Evolutionary conservation across 92 coral and sea anemone species (phyloP), one percentile per base, ranked within the genome.

Genomic region (Heteractis magnifica): DNA sequence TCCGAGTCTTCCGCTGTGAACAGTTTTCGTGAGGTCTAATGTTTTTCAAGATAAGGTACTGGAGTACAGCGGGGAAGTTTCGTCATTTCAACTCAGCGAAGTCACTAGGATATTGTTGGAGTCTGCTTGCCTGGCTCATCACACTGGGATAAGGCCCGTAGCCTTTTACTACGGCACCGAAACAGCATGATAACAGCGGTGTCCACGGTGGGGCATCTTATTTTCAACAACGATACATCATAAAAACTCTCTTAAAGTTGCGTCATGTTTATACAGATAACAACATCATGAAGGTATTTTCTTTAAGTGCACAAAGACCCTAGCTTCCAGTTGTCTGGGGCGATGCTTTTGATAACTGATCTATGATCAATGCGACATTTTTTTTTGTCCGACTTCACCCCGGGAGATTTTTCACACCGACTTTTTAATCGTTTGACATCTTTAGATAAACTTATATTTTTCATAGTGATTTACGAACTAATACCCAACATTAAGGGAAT

Each of bases 391-490:
- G 21, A 10, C 49, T 68, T 68, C 73, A 68, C 48, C 26, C 73
- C 73, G 48, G 73, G 73, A 68, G 73, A 10, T 68, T 68, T 23
- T 26, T 68, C 73, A 68, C 48, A 68, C 71, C 73, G 56, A 50
- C 58, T 64, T 62, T 21, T 78, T 52, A 78, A 78, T 78, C 52
- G 82, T 11, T 65, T 65, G 44, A 72, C 26, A 60, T 79, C 71
- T 51, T n/a, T 44, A 60, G 52, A 79, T 49, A 18, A 41, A 76
- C 79, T 16, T 50, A 52, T 52, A 50, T 52, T 76, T 68, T 68
- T 23, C 73, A 19, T 76, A 52, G 79, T 76, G 79, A 76, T 76
- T 76, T 76, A 76, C 79, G 58, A 76, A 76, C 58, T 76, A 76
- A 76, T 52, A 76, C 79, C 79, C 26, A 76, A 49, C 79, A 76